A percentile compares a stretch with the other conserved stretches of the same genome.
These are phyloP conservation scores for Circaetus gallicus DNA, from an alignment of 2,113 vertebrate species.

Conservation along the genomic window DNA sequence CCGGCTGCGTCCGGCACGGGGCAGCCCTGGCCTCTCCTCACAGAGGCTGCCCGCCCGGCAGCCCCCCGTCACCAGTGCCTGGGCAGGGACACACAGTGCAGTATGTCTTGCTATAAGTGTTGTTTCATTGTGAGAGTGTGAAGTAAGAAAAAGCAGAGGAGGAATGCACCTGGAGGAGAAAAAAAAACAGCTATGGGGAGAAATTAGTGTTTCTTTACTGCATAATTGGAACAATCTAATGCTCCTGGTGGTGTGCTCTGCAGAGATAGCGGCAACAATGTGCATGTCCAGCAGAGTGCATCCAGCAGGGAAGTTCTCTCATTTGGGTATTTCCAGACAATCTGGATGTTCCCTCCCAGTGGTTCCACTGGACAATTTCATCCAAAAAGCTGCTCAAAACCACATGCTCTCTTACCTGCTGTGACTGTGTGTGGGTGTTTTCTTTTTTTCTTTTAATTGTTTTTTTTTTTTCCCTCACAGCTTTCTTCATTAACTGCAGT, in stretches of 20 bases:
- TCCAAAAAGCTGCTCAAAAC: neutral
- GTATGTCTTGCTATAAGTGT: neutral
- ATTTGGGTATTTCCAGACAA: neutral
- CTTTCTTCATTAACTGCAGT: neutral
- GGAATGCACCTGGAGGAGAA: neutral
- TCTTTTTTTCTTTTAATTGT: neutral
- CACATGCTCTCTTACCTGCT: neutral
- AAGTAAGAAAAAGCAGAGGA: neutral
- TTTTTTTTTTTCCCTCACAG: neutral
- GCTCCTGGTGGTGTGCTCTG: neutral
- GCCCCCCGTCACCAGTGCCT: rapidly evolving
- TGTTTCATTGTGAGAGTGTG: neutral
- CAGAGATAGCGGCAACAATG: neutral
- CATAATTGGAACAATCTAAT: neutral
- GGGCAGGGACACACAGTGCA: rapidly evolving
- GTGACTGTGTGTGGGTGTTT: neutral
- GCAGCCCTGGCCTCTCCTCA: neutral
- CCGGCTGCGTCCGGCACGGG: rapidly evolving
- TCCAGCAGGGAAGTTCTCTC: neutral
- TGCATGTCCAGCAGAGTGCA: neutral
- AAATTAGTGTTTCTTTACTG: neutral
- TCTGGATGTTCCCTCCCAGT: neutral
- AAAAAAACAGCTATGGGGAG: neutral
- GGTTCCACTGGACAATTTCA: neutral
- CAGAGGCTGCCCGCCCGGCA: rapidly evolving